These are phyloP conservation scores for Limosa lapponica DNA, from an alignment of 2,797 vertebrate species.

Conservation along the genomic window DNA sequence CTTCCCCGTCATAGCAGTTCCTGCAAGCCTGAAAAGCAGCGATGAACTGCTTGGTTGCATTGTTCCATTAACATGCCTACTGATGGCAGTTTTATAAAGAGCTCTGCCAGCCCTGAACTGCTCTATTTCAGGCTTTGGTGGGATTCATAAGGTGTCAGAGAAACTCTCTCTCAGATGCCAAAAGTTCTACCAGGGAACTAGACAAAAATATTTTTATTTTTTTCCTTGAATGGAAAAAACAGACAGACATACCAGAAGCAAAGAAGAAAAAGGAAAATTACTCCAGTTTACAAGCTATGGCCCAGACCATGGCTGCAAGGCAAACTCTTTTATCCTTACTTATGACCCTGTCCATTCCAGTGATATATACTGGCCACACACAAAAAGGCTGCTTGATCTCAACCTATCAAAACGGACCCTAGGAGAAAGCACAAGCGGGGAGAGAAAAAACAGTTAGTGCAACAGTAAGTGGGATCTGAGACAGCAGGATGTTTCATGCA, in stretches of 20 bases:
- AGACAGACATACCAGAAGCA: neutral
- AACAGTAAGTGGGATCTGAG: neutral
- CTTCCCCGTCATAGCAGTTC: neutral
- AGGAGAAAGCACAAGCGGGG: neutral
- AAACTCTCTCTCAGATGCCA: neutral
- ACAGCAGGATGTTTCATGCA: neutral
- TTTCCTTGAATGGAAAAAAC: neutral
- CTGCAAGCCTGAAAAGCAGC: neutral
- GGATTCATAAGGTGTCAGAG: neutral
- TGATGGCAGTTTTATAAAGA: neutral
- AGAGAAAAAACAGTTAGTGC: neutral
- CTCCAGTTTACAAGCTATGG: neutral
- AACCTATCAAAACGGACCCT: neutral
- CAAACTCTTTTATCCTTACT: neutral
- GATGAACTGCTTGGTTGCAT: neutral
- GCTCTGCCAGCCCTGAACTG: neutral
- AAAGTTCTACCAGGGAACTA: neutral
- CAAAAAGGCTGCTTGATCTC: neutral
- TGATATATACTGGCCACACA: neutral
- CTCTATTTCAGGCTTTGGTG: neutral
- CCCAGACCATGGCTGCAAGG: neutral
- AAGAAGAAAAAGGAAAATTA: neutral
- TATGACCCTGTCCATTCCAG: neutral
- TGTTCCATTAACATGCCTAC: neutral
- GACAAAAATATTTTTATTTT: neutral